Percentiles rank a stretch among this genome's conserved stretches.
Conservation (phyloP, 2,113 vertebrate species). For the Sinosuthora webbiana region DNA sequence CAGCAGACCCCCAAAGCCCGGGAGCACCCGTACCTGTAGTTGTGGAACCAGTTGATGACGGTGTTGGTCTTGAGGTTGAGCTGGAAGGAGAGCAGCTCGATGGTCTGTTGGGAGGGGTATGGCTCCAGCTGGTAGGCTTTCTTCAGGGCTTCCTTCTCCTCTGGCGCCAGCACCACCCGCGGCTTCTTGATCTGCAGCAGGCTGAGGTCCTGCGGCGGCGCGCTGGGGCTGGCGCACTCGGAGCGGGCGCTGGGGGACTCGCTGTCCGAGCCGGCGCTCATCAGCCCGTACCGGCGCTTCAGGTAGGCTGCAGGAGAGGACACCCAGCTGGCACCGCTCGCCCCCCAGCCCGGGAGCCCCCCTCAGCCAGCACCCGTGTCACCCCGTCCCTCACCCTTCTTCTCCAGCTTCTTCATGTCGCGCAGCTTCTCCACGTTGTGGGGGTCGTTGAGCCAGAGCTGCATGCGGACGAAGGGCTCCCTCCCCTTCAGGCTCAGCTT, state of each 20-base stretch:
- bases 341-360: background rate
- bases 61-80: slow-evolving; percentile 98
- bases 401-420: slow-evolving; percentile 98
- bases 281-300: slow-evolving; percentile 92
- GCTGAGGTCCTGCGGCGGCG: slow-evolving; percentile 83
- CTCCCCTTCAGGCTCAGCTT: slow-evolving; percentile 97
- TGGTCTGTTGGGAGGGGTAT: slow-evolving; percentile 97
- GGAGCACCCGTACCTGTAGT: slow-evolving; percentile 81
- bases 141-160: slow-evolving; percentile 93
- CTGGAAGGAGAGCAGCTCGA: slow-evolving; percentile 91
- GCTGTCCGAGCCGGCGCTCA: slow-evolving; percentile 89
- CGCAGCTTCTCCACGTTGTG: slow-evolving; percentile 94
- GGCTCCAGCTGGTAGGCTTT: slow-evolving; percentile 94
- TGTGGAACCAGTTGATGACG: slow-evolving; percentile 99
- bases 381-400: slow-evolving; percentile 83
- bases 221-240: slow-evolving; percentile 88
- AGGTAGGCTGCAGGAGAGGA: slow-evolving; percentile 83
- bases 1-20: rapidly evolving
- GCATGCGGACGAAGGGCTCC: slow-evolving; percentile 98
- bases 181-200: slow-evolving; percentile 93
- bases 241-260: slow-evolving; percentile 87
- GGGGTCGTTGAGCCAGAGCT: slow-evolving; percentile 96
- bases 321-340: background rate
- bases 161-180: slow-evolving; percentile 89
- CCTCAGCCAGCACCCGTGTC: rapidly evolving